Conservation (phyloP, 2,797 vertebrate genomes). For the Tadarida brasiliensis region DNA sequence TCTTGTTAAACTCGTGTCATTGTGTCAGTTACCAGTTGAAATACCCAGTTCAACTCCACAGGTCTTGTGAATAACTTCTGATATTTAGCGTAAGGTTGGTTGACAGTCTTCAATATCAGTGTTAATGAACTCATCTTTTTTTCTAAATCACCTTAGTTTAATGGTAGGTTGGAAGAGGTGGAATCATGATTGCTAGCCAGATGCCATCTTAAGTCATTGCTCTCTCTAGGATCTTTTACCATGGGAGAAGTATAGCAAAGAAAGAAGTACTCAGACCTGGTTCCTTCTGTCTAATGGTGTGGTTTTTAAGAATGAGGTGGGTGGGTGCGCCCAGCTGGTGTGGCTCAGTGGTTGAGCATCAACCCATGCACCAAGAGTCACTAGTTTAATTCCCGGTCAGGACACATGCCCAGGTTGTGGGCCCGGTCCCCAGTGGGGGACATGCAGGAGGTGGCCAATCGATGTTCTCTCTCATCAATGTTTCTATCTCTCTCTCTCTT, state of each 20-base stretch:
- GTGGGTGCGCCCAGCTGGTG: too few relatives aligned
- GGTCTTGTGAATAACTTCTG: not conserved
- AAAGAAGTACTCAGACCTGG: not conserved
- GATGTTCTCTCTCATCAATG: too few relatives aligned
- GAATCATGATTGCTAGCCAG: not conserved
- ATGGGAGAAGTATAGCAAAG: not conserved
- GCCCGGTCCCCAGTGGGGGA: too few relatives aligned
- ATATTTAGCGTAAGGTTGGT: not conserved
- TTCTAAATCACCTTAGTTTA: not conserved
- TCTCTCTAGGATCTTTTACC: not conserved
- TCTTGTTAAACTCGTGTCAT: not conserved
- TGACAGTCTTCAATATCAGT: not conserved
- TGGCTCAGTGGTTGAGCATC: too few relatives aligned
- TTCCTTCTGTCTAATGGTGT: not conserved
- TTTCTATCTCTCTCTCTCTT: too few relatives aligned
- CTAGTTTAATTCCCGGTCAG: too few relatives aligned
- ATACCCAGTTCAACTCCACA: not conserved
- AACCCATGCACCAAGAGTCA: too few relatives aligned
- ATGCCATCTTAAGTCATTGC: not conserved
- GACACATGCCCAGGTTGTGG: too few relatives aligned
- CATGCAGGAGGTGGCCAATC: too few relatives aligned
- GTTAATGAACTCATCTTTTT: not conserved
- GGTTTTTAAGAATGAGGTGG: not conserved
- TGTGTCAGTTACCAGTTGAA: not conserved
- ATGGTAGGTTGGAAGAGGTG: not conserved